Base-by-base conservation (phyloP, 2,113 vertebrate species). In the Prolemur simus region DNA sequence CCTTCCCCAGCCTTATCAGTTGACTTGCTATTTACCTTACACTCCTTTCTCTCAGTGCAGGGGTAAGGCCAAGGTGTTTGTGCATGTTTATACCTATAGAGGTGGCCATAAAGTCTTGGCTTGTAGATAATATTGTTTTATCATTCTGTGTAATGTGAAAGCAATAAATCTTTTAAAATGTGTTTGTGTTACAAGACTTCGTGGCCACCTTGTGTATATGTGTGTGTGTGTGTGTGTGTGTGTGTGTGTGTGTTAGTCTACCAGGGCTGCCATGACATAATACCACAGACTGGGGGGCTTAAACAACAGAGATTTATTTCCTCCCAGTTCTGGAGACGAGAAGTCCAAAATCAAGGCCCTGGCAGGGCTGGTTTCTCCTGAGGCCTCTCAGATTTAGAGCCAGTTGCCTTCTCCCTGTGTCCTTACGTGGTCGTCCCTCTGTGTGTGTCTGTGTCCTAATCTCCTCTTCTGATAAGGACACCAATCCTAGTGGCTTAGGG, bases 61-160 rank as follows among this genome's bases (percentile, higher is more conserved):
- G n/a, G 49, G 81, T 21, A 92, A 96, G 60, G 58, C 60, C 56
- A 54, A 58, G 82, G 29, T 34, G 14, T 87, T 80, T 85, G 54
- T 63, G 12, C 0, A 3, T 6, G 42, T 54, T 84, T 63, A 34
- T 56, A 60, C 77, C 69, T 76, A 23, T 4, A 64, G 21, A 85
- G n/a, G 8, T 39, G 52, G 39, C 23, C 58, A 13, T 76, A 76
- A 95, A 81, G 8, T 27, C 81, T 78, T 91, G 45, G 71, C 21
- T 81, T 80, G 83, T 64, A 86, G 58, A 82, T 95, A 92, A 87
- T 49, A 73, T 7, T 84, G 37, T 73, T 81, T 80, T 81, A 78
- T 93, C 58, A 74, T 34, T 86, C 87, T 39, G 49, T 74, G 49
- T 71, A 47, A 81, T 73, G 27, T 66, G 39, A 86, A 45, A 73